Base-by-base conservation (phyloP, 2,888 invertebrate species). In the Chromoteleia sp. region DNA sequence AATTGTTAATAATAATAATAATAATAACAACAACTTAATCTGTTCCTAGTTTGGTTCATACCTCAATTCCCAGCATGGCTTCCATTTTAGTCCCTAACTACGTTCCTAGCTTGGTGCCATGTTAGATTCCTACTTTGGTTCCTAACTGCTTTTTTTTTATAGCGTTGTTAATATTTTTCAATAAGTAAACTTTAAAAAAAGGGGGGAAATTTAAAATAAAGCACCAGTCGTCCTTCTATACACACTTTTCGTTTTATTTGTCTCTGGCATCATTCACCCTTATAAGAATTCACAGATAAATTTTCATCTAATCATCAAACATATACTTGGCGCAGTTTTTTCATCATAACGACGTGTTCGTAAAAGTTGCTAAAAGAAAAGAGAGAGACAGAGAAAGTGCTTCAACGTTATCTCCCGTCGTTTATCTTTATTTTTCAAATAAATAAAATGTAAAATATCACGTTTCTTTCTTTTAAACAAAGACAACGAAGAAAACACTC, bases 221-320 rank as follows among this genome's bases (percentile, higher is more conserved):
- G 14, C 4, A 41, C 1, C 7, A 41, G 3, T 19, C 0, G 8
- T 8, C 5, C 1, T 45, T 67, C 67, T 71, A 65, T 78, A 78
- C 56, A 78, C 71, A 78, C 59, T 71, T 65, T 78, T 78, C 78
- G 50, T 65, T 71, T 78, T 71, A 78, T 78, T 78, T 70, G 77
- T 77, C 77, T 77, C 77, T 63, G 70, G 39, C 36, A 63, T 77
- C 77, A 77, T 77, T 77, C 74, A 74, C 45, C 33, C 74, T 65
- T 75, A 65, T 65, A 75, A 75, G 75, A 75, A 75, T 75, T 75
- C 63, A 71, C 77, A 77, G 70, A 77, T 77, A 70, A 54, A 59
- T 76, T 76, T 77, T 70, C 59, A 75, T 58, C 58, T 75, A 75
- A 67, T 75, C 50, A 58, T 50, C 56, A 67, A 75, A 75, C 65